Evolutionary conservation across 2,797 vertebrate genomes (phyloP), one percentile per base, ranked within the genome.

Genomic region (Liparis tanakae): DNA sequence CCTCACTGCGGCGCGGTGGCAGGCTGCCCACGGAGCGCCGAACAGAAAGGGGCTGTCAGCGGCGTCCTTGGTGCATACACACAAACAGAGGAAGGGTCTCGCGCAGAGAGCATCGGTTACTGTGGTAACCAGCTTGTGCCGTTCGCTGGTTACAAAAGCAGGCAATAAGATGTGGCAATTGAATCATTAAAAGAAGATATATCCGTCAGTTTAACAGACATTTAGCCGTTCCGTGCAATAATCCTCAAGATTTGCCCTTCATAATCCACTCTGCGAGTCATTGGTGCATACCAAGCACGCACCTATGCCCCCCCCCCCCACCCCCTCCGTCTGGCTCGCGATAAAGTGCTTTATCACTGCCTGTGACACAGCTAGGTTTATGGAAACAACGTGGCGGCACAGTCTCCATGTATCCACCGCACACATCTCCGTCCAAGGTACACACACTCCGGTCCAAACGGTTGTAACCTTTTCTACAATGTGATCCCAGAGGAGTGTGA

Each of bases 1-100:
- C 84, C 72, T 88, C 84, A 92, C 76, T 88, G 89, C 83, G 86
- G 79, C 6, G 36, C 12, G 53, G 51, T 91, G 88, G 89, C 88
- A 85, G 50, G 34, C 56, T 80, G 86, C 84, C 91, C 80, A 65
- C 69, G 69, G 53, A 80, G 82, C 76, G 67, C 57, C 76, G 74
- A 80, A 81, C 80, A 84, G 66, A 87, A 85, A 25, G 64, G 56
- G 74, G 70, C 76, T 72, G 80, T 83, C 78, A 82, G 48, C 14
- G 67, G 25, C 74, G 74, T 30, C 79, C 82, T 84, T 74, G 70
- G 82, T 75, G 72, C 55, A 67, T 66, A 48, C 33, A 65, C 46
- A 59, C 43, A 76, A 72, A 72, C 39, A 70, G 57, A 25, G 22
- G 46, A 55, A 59, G 54, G 58, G 56, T 7, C 58, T 70, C 43